Conservation (phyloP, 2,888 invertebrate species). For the Frankliniella fusca region DNA sequence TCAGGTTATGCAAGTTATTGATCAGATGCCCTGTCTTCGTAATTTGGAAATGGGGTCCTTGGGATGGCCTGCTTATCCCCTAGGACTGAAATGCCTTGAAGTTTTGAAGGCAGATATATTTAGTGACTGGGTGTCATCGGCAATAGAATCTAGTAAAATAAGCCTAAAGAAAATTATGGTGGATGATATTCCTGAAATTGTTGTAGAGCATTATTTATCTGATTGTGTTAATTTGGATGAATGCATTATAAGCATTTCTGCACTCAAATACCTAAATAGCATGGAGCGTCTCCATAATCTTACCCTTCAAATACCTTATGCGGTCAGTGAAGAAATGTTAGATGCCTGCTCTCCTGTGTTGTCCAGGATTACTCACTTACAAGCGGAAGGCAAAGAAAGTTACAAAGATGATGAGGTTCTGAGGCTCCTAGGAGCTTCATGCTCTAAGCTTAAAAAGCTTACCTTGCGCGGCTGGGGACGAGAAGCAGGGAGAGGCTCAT, state of each 20-base stretch:
- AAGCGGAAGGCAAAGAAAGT: not conserved
- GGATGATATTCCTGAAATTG: conserved; percentile 1
- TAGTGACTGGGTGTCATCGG: not conserved
- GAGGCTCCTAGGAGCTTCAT: not conserved
- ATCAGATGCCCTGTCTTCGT: not conserved
- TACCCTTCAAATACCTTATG: not conserved
- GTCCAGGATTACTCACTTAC: not conserved
- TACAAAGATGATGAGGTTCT: not conserved
- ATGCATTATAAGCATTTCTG: not conserved
- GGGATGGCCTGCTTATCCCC: not conserved
- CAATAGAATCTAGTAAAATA: not conserved
- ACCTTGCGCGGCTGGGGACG: not conserved
- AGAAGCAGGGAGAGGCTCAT: not conserved
- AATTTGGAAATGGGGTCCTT: not conserved
- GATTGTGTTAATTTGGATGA: conserved; percentile 1
- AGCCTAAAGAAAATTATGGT: conserved; percentile 3
- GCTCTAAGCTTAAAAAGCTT: not conserved
- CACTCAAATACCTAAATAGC: not conserved
- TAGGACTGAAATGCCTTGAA: not conserved
- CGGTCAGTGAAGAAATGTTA: not conserved
- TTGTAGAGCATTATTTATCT: not conserved
- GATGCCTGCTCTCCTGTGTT: not conserved
- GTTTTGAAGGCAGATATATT: conserved; percentile 1
- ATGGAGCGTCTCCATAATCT: conserved; percentile 2
- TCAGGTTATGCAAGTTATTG: not conserved